Evolutionary conservation across 2,113 vertebrate species (phyloP).

Genomic region (Halcyon malimbica): DNA sequence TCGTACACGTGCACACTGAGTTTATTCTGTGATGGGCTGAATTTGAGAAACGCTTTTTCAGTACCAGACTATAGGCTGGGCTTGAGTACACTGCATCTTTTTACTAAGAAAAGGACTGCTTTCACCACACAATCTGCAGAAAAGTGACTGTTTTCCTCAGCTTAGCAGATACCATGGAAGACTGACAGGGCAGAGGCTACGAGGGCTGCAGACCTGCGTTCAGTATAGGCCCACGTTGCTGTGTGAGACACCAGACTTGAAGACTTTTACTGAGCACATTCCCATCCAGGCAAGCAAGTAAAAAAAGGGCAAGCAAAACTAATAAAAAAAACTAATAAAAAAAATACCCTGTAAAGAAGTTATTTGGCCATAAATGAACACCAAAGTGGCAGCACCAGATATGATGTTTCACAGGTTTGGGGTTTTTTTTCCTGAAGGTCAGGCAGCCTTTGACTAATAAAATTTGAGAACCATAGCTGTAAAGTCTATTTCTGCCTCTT

Average conservation of each 20-base stretch:
- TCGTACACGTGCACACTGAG: fast-evolving
- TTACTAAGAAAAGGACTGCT: neutral
- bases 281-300: neutral
- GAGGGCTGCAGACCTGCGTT: fast-evolving
- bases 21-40: neutral
- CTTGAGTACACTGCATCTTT: neutral
- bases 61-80: neutral
- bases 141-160: neutral
- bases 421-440: slow-evolving; percentile 20
- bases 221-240: fast-evolving
- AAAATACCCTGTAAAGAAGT: neutral
- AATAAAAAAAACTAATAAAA: slow-evolving; percentile 2
- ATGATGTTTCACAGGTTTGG: neutral
- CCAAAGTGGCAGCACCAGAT: slow-evolving; percentile 14
- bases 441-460: slow-evolving; percentile 55
- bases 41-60: neutral
- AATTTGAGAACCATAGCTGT: slow-evolving; percentile 32
- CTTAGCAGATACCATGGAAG: neutral
- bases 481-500: slow-evolving; percentile 12
- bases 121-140: neutral
- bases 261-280: neutral
- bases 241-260: neutral
- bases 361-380: slow-evolving; percentile 46
- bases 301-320: slow-evolving; percentile 32
- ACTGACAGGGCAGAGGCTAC: fast-evolving